Percentiles rank a stretch among this genome's conserved stretches.
Conservation (phyloP, 2,113 vertebrate genomes). For the Bos javanicus region DNA sequence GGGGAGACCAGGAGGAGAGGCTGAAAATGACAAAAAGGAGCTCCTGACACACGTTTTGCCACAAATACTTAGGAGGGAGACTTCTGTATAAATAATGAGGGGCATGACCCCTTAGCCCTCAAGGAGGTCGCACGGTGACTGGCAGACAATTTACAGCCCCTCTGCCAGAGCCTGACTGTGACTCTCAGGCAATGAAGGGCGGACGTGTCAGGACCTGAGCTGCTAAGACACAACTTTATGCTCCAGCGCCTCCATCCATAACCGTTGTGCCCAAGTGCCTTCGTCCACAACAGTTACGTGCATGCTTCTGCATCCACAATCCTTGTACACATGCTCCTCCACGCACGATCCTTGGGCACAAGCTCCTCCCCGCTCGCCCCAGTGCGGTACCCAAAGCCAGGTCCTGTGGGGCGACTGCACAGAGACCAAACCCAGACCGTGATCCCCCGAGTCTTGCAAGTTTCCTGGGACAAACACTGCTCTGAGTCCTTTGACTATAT, state of each 20-base stretch:
- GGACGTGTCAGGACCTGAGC: background rate
- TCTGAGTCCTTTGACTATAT: background rate
- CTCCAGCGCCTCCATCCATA: background rate
- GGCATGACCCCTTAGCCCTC: background rate
- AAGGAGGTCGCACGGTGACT: background rate
- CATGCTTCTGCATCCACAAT: background rate
- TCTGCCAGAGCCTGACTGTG: background rate
- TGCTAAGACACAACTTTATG: background rate
- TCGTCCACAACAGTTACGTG: background rate
- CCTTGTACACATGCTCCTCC: background rate
- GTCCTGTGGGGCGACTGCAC: background rate
- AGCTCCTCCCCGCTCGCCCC: background rate
- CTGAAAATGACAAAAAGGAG: background rate
- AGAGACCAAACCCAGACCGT: background rate
- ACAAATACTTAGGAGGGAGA: background rate
- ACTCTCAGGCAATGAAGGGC: background rate
- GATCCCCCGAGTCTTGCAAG: background rate
- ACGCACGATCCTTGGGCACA: background rate
- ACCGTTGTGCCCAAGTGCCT: background rate
- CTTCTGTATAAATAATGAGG: background rate
- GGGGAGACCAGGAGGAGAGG: background rate
- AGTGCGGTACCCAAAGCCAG: accelerated
- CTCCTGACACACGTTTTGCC: background rate
- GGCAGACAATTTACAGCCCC: background rate
- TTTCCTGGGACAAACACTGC: background rate